Percentiles rank a stretch among this genome's conserved stretches.
Conservation (phyloP, 1,140 invertebrate genomes). For the Ceratosolen fusciceps region DNA sequence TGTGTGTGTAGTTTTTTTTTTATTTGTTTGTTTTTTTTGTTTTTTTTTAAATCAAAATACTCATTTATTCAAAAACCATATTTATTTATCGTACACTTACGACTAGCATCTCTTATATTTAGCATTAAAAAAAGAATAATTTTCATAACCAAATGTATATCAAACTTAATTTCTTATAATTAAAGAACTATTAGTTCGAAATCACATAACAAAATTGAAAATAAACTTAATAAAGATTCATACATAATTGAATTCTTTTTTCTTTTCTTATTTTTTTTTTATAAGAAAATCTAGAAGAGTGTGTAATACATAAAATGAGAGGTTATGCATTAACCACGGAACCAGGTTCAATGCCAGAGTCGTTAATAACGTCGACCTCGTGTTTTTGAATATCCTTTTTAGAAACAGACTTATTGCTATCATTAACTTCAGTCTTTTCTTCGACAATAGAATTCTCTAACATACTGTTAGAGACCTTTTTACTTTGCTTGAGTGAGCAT, state of each 20-base stretch:
- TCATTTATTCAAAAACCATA: slow-evolving; percentile 51
- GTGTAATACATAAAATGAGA: slow-evolving; percentile 27
- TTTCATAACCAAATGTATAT: slow-evolving; percentile 44
- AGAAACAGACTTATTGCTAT: slow-evolving; percentile 25
- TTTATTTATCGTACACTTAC: slow-evolving; percentile 48
- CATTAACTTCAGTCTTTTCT: slow-evolving; percentile 24
- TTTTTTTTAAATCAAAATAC: slow-evolving; percentile 51
- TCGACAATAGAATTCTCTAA: slow-evolving; percentile 40
- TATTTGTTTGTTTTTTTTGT: no score
- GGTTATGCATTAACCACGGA: slow-evolving; percentile 41
- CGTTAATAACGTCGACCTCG: slow-evolving; percentile 39
- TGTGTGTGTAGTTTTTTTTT: no score
- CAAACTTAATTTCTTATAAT: slow-evolving; percentile 42
- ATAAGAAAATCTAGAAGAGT: slow-evolving; percentile 36
- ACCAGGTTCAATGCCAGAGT: slow-evolving; percentile 47
- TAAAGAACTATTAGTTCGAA: slow-evolving; percentile 33
- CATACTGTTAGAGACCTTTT: slow-evolving; percentile 22
- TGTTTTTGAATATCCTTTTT: slow-evolving; percentile 37
- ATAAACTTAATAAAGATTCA: slow-evolving; percentile 40
- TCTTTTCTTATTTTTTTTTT: no score
- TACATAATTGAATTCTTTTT: slow-evolving; percentile 22
- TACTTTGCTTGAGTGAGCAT: slow-evolving; percentile 10
- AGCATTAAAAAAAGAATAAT: slow-evolving; percentile 39
- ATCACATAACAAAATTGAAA: slow-evolving; percentile 37
- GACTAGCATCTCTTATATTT: slow-evolving; percentile 40